Percentiles rank a stretch among this genome's conserved stretches.
Evolutionary conservation across 2,797 vertebrate species (phyloP).

Genomic region (Malurus leucopterus): DNA sequence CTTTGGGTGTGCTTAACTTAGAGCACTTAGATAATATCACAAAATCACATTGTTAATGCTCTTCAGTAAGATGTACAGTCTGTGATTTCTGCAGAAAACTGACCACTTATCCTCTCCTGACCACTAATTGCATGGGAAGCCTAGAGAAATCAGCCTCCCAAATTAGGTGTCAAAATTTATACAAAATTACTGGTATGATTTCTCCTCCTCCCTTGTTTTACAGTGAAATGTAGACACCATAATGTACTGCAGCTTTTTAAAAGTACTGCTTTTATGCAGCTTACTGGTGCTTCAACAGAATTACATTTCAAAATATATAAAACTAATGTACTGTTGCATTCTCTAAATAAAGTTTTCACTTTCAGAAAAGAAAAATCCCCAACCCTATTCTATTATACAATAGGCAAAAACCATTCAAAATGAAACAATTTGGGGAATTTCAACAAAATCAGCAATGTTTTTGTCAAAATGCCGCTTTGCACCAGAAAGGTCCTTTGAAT

Average conservation of each 20-base stretch:
- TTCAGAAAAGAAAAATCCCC: background rate
- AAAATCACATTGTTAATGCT: background rate
- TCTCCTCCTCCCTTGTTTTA: background rate
- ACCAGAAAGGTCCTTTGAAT: constrained; percentile 1
- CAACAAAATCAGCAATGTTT: constrained; percentile 17
- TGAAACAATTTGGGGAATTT: background rate
- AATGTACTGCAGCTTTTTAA: background rate
- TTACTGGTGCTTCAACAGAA: background rate
- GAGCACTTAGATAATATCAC: background rate
- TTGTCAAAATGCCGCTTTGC: constrained; percentile 14
- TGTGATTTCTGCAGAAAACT: background rate
- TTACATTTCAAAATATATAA: background rate
- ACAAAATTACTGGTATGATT: background rate
- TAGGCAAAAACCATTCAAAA: background rate
- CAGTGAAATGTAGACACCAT: background rate
- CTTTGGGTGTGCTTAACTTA: background rate
- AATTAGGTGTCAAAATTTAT: background rate
- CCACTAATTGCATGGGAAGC: background rate
- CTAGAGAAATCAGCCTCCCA: background rate
- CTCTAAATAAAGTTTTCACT: background rate
- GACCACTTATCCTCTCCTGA: background rate
- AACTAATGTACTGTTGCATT: background rate
- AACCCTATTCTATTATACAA: background rate
- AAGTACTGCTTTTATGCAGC: background rate
- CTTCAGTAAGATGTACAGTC: background rate